Conservation (phyloP, 2,113 vertebrate species). For the Pandion haliaetus region DNA sequence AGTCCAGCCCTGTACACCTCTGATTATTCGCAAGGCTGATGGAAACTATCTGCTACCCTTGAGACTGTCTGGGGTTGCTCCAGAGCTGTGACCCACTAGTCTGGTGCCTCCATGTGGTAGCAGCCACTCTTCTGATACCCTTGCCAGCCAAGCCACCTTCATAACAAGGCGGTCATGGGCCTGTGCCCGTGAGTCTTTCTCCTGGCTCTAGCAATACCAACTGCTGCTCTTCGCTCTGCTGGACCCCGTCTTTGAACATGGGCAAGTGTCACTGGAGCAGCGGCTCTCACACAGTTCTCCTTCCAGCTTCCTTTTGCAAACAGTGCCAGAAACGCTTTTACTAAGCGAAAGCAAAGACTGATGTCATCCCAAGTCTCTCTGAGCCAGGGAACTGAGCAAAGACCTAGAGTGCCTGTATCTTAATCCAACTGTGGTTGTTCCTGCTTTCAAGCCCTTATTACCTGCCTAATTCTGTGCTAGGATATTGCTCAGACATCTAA, state of each 20-base stretch:
- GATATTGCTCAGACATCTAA: slow-evolving; percentile 34
- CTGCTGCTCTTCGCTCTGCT: background rate
- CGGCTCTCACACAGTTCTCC: background rate
- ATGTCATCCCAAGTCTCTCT: background rate
- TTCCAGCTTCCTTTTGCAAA: background rate
- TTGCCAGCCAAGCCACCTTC: background rate
- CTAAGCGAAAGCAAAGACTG: background rate
- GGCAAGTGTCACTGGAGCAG: background rate
- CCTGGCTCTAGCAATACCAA: background rate
- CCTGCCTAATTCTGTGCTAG: background rate
- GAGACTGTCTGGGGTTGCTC: background rate
- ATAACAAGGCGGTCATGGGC: fast-evolving
- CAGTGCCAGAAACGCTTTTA: background rate
- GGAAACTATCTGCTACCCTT: background rate
- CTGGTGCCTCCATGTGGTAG: background rate
- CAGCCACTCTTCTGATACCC: background rate
- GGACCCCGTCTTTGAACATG: background rate
- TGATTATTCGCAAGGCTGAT: background rate
- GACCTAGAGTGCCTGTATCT: background rate
- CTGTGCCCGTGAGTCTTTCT: fast-evolving
- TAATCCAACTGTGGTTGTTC: background rate
- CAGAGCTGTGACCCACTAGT: background rate
- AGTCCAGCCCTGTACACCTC: background rate
- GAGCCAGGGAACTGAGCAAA: background rate
- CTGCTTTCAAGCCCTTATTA: slow-evolving; percentile 18